A percentile compares a stretch with the other conserved stretches of the same genome.
These are phyloP conservation scores for Ictalurus furcatus DNA, from an alignment of 2,113 vertebrate genomes.

Conservation along the genomic window DNA sequence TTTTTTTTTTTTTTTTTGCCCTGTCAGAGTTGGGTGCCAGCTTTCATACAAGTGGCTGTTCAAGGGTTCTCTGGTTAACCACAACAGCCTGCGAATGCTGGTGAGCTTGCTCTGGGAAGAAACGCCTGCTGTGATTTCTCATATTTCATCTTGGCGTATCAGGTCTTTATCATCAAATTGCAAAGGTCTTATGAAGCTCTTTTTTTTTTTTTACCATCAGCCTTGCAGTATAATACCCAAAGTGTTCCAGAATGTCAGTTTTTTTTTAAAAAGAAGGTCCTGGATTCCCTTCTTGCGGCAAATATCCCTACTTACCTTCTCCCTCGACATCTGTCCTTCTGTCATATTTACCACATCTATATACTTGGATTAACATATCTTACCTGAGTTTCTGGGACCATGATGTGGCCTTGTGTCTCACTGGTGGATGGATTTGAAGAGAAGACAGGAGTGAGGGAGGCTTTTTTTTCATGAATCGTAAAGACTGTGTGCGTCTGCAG, in stretches of 20 bases:
- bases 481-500: conserved; percentile 70
- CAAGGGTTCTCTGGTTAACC: background rate
- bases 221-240: background rate
- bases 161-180: background rate
- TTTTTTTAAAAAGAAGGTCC: background rate
- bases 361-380: conserved; percentile 26
- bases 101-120: background rate
- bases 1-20: background rate
- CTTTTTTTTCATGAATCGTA: conserved; percentile 19
- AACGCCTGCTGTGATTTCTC: conserved; percentile 7
- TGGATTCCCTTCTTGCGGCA: background rate
- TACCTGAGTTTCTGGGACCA: conserved; percentile 41
- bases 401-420: conserved; percentile 23
- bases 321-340: background rate
- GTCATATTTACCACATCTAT: background rate
- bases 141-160: background rate
- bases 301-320: background rate
- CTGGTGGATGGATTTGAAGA: conserved; percentile 22
- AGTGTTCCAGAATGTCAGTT: background rate
- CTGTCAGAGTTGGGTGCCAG: background rate
- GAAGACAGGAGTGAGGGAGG: background rate
- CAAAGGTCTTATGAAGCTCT: background rate
- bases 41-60: background rate
- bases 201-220: background rate
- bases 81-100: background rate